These are phyloP conservation scores for Campylomormyrus numenius DNA, from an alignment of 2,113 vertebrate genomes.

Conservation along the genomic window DNA sequence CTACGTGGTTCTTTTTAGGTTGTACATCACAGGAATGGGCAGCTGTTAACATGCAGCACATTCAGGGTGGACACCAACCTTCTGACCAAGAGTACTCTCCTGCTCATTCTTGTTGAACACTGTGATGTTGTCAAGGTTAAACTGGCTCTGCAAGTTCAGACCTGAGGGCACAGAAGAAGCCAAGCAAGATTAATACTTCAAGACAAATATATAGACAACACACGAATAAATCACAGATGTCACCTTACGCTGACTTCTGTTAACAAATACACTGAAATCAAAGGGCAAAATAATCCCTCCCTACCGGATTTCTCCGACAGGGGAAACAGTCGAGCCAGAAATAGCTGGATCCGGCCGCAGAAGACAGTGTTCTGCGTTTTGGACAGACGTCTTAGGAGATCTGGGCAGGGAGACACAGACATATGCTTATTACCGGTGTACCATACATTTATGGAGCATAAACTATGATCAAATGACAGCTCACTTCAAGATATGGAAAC, in stretches of 20 bases:
- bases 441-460: background rate
- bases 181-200: background rate
- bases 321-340: conserved; percentile 91
- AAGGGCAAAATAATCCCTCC: background rate
- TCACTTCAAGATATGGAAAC: background rate
- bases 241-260: background rate
- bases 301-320: conserved; percentile 96
- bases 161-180: conserved; percentile 59
- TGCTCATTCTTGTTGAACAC: conserved; percentile 97
- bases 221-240: background rate
- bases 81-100: conserved; percentile 89
- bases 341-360: conserved; percentile 95
- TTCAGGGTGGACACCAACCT: conserved; percentile 60
- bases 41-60: background rate
- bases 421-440: background rate
- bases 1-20: background rate
- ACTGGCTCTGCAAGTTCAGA: conserved; percentile 95
- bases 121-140: conserved; percentile 95
- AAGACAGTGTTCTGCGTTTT: conserved; percentile 98
- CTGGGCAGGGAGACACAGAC: conserved; percentile 47
- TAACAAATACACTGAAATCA: background rate
- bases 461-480: background rate
- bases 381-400: conserved; percentile 88
- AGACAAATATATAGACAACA: background rate
- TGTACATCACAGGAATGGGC: background rate